A percentile compares a stretch with the other conserved stretches of the same genome.
Conservation (phyloP, 2,797 vertebrate genomes). For the Mionectes olivaceus region DNA sequence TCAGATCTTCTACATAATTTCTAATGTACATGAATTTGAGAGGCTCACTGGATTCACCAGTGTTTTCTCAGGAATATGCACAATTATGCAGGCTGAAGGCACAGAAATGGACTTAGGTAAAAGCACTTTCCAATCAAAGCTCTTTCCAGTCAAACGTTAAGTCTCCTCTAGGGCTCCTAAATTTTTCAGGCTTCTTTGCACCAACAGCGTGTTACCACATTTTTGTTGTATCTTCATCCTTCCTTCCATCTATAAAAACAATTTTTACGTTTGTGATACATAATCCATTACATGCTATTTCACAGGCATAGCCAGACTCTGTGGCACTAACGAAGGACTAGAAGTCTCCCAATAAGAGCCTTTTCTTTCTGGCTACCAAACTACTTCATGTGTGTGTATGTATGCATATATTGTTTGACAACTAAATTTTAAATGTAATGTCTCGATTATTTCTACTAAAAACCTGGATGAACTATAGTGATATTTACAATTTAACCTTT, state of each 20-base stretch:
- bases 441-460: neutral
- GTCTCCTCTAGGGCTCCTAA: neutral
- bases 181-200: neutral
- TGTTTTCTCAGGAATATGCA: neutral
- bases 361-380: neutral
- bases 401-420: neutral
- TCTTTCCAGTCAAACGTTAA: neutral
- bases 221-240: neutral
- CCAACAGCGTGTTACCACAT: accelerated
- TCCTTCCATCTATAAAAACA: neutral
- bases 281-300: neutral
- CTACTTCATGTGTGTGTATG: neutral
- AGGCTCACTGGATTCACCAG: neutral
- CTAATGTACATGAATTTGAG: neutral
- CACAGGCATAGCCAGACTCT: neutral
- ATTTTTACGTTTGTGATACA: neutral
- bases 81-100: neutral
- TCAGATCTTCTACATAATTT: neutral
- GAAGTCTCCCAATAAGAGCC: neutral
- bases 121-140: neutral
- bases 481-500: neutral
- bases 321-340: neutral
- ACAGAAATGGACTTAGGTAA: neutral
- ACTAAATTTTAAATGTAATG: neutral
- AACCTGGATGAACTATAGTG: neutral